Conservation (phyloP, 2,888 invertebrate species). For the Crossocerus cetratus region DNA sequence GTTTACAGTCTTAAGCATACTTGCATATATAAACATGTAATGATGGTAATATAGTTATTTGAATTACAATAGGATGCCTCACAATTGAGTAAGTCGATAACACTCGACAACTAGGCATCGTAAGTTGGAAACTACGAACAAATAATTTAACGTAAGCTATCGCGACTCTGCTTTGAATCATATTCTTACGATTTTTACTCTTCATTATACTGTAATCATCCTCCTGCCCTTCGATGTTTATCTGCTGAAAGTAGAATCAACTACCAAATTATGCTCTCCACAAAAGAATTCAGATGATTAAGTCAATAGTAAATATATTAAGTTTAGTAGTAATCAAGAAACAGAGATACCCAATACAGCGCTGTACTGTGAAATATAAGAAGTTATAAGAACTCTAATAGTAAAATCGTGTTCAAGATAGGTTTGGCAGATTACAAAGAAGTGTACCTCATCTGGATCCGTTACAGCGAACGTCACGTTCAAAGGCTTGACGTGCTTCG, state of each 20-base stretch:
- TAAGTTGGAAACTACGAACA: slow-evolving; percentile 2
- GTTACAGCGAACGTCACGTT: slow-evolving; percentile 94
- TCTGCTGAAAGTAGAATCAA: slow-evolving; percentile 56
- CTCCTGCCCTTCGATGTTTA: slow-evolving; percentile 47
- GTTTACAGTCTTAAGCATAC: not conserved
- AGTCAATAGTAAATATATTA: not conserved
- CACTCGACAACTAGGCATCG: no score
- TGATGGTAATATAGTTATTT: not conserved
- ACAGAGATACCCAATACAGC: slow-evolving; percentile 9
- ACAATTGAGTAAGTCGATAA: no score
- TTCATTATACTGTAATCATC: slow-evolving; percentile 50
- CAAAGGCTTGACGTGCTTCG: slow-evolving; percentile 88
- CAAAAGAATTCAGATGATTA: slow-evolving; percentile 4
- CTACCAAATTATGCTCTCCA: slow-evolving; percentile 50
- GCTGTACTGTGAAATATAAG: slow-evolving; percentile 1
- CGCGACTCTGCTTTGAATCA: slow-evolving; percentile 36
- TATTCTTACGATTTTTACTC: slow-evolving; percentile 53
- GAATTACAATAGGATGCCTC: not conserved
- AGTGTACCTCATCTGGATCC: slow-evolving; percentile 86
- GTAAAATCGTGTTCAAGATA: not conserved
- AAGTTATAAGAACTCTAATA: slow-evolving; percentile 4
- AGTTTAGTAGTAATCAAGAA: slow-evolving; percentile 30
- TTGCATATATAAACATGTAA: slow-evolving; percentile 3
- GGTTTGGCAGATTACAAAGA: slow-evolving; percentile 16
- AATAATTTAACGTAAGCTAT: slow-evolving; percentile 19